Evolutionary conservation across 2,113 vertebrate genomes (phyloP).

Genomic region (Tonatia bakeri): DNA sequence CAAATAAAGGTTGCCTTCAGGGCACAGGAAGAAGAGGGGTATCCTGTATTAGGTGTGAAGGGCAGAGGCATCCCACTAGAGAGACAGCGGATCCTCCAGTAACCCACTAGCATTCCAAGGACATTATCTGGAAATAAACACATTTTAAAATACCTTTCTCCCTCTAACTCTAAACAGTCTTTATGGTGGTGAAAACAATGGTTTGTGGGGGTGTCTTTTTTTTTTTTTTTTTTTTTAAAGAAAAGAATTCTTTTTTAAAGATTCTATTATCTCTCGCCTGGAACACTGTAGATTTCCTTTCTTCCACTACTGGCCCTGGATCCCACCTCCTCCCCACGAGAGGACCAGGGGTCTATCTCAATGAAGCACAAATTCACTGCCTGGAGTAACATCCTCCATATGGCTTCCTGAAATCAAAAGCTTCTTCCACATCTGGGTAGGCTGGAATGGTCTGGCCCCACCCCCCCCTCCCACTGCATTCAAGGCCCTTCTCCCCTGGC

Average conservation of each 20-base stretch:
- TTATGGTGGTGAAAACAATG: not conserved
- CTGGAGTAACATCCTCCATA: not conserved
- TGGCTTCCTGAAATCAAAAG: not conserved
- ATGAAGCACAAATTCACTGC: not conserved
- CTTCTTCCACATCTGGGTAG: not conserved
- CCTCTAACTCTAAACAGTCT: slow-evolving; percentile 10
- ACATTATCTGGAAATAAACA: slow-evolving; percentile 37
- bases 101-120: not conserved
- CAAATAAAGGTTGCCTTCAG: not conserved
- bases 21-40: not conserved
- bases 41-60: not conserved
- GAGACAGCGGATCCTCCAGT: not conserved
- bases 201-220: not conserved
- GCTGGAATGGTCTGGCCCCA: not conserved
- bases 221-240: no score
- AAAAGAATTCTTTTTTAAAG: not conserved
- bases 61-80: not conserved
- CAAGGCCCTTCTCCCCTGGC: not conserved
- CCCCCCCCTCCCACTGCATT: not conserved
- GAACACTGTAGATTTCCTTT: not conserved
- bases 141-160: slow-evolving; percentile 49
- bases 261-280: not conserved
- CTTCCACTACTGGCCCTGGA: not conserved
- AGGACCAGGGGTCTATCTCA: not conserved
- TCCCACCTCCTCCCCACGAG: not conserved